Evolutionary conservation across 2,888 invertebrate genomes (phyloP).

Genomic region (Apocheima hispidaria): DNA sequence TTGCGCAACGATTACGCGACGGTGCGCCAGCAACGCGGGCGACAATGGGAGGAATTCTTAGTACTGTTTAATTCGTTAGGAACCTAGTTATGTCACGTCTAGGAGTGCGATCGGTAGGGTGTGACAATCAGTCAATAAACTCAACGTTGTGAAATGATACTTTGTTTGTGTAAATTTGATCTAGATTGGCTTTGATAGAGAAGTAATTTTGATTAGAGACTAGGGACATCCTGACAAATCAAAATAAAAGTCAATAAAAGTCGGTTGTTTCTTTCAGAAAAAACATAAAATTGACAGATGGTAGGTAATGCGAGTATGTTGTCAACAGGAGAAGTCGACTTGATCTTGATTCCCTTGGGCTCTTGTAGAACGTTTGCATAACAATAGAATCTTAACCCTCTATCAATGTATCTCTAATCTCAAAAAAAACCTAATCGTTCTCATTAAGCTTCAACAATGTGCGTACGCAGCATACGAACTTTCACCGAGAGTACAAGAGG

Average conservation of each 20-base stretch:
- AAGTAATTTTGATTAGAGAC: no score
- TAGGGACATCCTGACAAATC: no score
- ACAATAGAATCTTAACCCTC: conserved; percentile 6
- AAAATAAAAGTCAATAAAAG: no score
- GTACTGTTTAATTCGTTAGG: conserved; percentile 39
- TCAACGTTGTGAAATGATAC: conserved; percentile 19
- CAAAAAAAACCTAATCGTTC: conserved; percentile 26
- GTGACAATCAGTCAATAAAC: conserved; percentile 26
- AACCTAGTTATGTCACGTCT: conserved; percentile 34
- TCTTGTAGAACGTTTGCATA: not conserved
- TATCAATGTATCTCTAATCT: conserved; percentile 3
- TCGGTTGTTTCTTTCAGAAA: no score
- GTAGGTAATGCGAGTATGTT: no score
- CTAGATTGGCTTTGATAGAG: not conserved
- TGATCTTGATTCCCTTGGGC: not conserved
- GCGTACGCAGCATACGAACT: conserved; percentile 35
- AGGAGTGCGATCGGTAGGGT: conserved; percentile 25
- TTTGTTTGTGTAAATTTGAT: conserved; percentile 12
- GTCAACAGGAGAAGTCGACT: not conserved
- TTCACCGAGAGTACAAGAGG: conserved; percentile 36
- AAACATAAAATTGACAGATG: no score
- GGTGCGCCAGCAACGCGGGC: conserved; percentile 42
- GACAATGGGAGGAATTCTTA: conserved; percentile 45
- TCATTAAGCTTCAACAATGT: conserved; percentile 35
- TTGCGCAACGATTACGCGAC: conserved; percentile 55